Conservation (phyloP, 2,113 vertebrate species). For the Piaya cayana region DNA sequence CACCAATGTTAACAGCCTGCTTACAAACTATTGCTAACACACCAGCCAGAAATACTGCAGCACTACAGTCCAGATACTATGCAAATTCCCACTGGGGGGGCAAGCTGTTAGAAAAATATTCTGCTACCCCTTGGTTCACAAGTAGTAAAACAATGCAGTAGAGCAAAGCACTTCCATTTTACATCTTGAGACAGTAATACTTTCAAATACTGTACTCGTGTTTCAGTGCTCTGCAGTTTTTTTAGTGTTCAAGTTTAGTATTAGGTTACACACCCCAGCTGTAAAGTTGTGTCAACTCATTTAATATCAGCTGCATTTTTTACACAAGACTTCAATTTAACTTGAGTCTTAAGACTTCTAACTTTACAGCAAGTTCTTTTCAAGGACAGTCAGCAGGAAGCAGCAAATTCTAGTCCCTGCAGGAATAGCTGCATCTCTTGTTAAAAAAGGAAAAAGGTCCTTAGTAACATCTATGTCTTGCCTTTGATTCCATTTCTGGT, state of each 20-base stretch:
- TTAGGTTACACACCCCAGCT: not conserved
- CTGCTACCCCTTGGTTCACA: not conserved
- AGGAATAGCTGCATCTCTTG: not conserved
- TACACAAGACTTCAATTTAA: not conserved
- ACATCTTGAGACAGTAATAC: not conserved
- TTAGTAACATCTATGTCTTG: not conserved
- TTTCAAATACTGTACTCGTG: constrained; percentile 6
- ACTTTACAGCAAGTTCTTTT: not conserved
- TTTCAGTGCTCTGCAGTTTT: not conserved
- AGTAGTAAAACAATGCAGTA: not conserved
- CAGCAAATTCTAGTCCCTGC: constrained; percentile 14
- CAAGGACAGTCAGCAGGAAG: constrained; percentile 46
- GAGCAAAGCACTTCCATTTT: not conserved
- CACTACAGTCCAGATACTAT: not conserved
- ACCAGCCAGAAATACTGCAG: not conserved
- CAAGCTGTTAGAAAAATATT: not conserved
- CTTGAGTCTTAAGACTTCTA: not conserved
- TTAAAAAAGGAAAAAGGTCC: not conserved
- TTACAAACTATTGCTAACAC: not conserved
- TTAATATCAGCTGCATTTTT: not conserved
- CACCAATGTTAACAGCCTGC: not conserved
- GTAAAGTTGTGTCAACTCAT: not conserved
- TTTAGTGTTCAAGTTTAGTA: not conserved
- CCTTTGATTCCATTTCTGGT: not conserved
- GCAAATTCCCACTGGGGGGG: not conserved